A percentile compares a stretch with the other conserved stretches of the same genome.
These are phyloP conservation scores for Leptonema lineaticorne DNA, from an alignment of 1,140 invertebrate species.

Conservation along the genomic window DNA sequence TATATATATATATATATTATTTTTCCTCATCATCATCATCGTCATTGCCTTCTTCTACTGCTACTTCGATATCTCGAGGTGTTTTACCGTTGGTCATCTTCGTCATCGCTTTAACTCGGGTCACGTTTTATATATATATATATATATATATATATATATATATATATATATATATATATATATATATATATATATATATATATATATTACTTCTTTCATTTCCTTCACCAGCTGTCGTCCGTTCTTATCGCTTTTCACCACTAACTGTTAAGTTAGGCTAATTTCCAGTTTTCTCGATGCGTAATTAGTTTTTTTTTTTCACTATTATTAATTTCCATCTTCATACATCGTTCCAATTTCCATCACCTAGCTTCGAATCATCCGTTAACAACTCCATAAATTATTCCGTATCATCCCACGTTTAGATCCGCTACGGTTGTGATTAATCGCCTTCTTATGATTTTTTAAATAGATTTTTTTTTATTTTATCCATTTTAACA, in stretches of 20 bases:
- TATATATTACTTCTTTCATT: not conserved
- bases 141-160: too few relatives aligned
- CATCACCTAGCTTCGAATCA: too few relatives aligned
- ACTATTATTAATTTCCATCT: not conserved
- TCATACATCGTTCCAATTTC: too few relatives aligned
- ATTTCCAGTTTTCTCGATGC: not conserved
- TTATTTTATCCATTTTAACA: not conserved
- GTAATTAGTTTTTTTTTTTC: conserved; percentile 9
- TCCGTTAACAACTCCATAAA: not conserved
- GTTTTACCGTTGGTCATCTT: too few relatives aligned
- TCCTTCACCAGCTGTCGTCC: not conserved
- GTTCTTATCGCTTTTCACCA: not conserved
- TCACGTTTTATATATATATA: too few relatives aligned
- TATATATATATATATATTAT: too few relatives aligned
- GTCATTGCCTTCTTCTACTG: too few relatives aligned
- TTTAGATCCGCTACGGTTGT: not conserved
- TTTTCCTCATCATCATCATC: too few relatives aligned
- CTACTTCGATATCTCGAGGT: too few relatives aligned
- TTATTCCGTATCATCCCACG: not conserved
- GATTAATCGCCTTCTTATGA: not conserved
- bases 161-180: not conserved
- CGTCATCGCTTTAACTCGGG: too few relatives aligned
- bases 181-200: not conserved
- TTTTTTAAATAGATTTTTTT: not conserved
- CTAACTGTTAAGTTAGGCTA: not conserved